Conservation (phyloP, 2,797 vertebrate species). For the Hydrocynus forskahlii region DNA sequence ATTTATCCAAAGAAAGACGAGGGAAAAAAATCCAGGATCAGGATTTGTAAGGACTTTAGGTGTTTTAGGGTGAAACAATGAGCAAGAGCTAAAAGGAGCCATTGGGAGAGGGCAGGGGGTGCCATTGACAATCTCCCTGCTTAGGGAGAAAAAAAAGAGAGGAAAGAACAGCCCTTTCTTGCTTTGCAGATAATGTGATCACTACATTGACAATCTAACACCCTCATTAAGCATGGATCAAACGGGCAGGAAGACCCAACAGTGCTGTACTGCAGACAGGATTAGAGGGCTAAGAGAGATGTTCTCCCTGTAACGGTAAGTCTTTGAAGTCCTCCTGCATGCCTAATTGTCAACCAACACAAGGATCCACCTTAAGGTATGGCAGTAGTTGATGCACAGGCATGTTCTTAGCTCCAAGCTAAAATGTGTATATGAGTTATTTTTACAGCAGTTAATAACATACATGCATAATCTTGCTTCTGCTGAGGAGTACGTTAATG, state of each 20-base stretch:
- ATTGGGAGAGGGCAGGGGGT: slow-evolving; percentile 23
- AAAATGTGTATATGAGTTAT: slow-evolving; percentile 16
- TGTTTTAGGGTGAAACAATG: neutral
- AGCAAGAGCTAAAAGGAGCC: slow-evolving; percentile 32
- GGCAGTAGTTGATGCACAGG: slow-evolving; percentile 50
- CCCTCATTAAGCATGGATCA: slow-evolving; percentile 76
- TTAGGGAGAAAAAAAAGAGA: slow-evolving; percentile 6
- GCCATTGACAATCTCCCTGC: slow-evolving; percentile 30
- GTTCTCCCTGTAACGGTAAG: slow-evolving; percentile 55
- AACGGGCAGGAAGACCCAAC: slow-evolving; percentile 63
- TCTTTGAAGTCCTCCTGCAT: slow-evolving; percentile 68
- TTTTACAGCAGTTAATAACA: slow-evolving; percentile 13
- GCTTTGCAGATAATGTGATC: slow-evolving; percentile 70
- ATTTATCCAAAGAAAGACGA: neutral
- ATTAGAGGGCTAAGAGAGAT: slow-evolving; percentile 70
- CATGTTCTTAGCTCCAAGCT: slow-evolving; percentile 46
- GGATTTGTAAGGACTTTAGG: slow-evolving; percentile 15
- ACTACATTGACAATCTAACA: slow-evolving; percentile 71
- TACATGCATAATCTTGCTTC: neutral
- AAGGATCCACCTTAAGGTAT: slow-evolving; percentile 43
- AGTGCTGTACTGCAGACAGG: slow-evolving; percentile 63
- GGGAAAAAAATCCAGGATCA: slow-evolving; percentile 17
- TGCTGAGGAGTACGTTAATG: neutral
- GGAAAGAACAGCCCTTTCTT: slow-evolving; percentile 41
- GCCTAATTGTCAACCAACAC: slow-evolving; percentile 66